Evolutionary conservation across 2,888 invertebrate genomes (phyloP).

Genomic region (Erannis defoliaria): DNA sequence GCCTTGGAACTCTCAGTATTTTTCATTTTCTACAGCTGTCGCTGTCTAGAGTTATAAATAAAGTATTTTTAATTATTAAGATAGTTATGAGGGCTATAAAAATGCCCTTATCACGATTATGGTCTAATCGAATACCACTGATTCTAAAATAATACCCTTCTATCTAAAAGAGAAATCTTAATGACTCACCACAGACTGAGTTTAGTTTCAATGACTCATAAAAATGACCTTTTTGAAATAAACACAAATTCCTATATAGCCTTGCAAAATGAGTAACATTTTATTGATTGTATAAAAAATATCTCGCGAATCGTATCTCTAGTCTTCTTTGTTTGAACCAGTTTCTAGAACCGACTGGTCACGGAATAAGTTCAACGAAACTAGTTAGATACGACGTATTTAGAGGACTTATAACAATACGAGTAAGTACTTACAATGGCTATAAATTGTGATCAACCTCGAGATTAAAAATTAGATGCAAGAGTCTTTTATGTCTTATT

Average conservation of each 20-base stretch:
- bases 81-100: too few species aligned
- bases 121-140: too few species aligned
- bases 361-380: constrained; percentile 40
- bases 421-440: background rate
- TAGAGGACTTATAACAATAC: constrained; percentile 5
- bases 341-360: constrained; percentile 40
- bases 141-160: too few species aligned
- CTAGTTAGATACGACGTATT: constrained; percentile 21
- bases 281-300: constrained; percentile 13
- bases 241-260: constrained; percentile 11
- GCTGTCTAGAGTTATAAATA: too few species aligned
- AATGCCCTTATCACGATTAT: too few species aligned
- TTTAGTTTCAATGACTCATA: constrained; percentile 14
- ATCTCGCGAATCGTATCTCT: background rate
- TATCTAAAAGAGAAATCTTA: constrained; percentile 20
- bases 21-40: too few species aligned
- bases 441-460: constrained; percentile 13
- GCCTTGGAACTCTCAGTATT: too few species aligned
- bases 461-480: constrained; percentile 1
- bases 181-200: constrained; percentile 14
- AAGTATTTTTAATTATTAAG: too few species aligned
- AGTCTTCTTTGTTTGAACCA: constrained; percentile 43
- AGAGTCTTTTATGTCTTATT: too few species aligned
- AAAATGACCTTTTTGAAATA: constrained; percentile 27
- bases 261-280: constrained; percentile 14